Evolutionary conservation across 1,140 invertebrate genomes (phyloP).

Genomic region (Drosophila quadrilineata): DNA sequence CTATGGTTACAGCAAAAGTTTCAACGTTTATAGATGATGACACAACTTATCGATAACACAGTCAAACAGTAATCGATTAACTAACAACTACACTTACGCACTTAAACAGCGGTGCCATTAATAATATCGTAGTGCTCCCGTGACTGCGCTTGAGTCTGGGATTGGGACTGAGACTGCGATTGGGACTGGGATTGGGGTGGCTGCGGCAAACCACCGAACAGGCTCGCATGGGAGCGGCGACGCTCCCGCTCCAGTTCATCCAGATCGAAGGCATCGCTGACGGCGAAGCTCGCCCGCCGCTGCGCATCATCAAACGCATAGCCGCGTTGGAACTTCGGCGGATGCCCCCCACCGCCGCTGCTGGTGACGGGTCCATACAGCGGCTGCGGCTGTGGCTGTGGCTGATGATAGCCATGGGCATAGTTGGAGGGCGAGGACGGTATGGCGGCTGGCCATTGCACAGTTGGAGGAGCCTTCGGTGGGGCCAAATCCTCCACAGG

Average conservation of each 20-base stretch:
- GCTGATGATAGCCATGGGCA: slow-evolving; percentile 30
- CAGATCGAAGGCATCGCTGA: slow-evolving; percentile 68
- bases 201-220: slow-evolving; percentile 42
- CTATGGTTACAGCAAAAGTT: no score
- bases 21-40: no score
- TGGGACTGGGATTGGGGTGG: not conserved
- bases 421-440: slow-evolving; percentile 75
- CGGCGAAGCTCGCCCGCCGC: slow-evolving; percentile 47
- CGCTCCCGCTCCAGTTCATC: slow-evolving; percentile 77
- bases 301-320: slow-evolving; percentile 75
- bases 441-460: slow-evolving; percentile 78
- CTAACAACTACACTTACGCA: no score
- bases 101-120: slow-evolving; percentile 77
- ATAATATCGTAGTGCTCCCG: slow-evolving; percentile 67
- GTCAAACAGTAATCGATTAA: not conserved
- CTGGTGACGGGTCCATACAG: slow-evolving; percentile 24
- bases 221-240: slow-evolving; percentile 75
- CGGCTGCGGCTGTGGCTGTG: slow-evolving; percentile 40
- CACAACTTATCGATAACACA: not conserved
- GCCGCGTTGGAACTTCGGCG: slow-evolving; percentile 64
- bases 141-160: not conserved
- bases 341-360: slow-evolving; percentile 8
- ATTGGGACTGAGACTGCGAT: not conserved
- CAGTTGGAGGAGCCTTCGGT: slow-evolving; percentile 2
- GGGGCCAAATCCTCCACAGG: slow-evolving; percentile 20